Base-by-base conservation (phyloP, 2,797 vertebrate species). In the Anolis apletophallus region DNA sequence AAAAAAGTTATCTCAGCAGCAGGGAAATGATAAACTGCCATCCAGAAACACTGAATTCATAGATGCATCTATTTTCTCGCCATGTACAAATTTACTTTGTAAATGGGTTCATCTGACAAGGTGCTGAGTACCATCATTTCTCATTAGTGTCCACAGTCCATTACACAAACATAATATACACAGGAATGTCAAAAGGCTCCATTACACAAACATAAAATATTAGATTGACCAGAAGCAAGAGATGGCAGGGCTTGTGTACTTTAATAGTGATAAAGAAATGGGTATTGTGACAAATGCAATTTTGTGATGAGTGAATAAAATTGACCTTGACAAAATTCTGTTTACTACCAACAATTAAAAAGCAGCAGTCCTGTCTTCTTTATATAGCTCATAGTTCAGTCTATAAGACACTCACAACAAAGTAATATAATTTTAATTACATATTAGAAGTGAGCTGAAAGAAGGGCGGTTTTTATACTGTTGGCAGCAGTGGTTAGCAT, bases 101-200 rank as follows among this genome's bases (percentile, higher is more conserved):
- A 93, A 87, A 91, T 64, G 34, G 6, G 54, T 10, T 12, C n/a
- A 71, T 7, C 12, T 55, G 55, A 16, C 7, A 3, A 46, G 9
- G 40, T 91, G 83, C 79, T 36, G 84, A 83, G 34, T 23, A 85
- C 14, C 13, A 21, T 87, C 55, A 26, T 50, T 54, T 81, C 64
- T 46, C 80, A 80, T 46, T 1, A 46, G 68, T 82, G 74, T 5
- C 86, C 68, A 87, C 81, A 84, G 68, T 83, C 82, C 75, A 87
- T 87, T 87, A 84, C 76, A 80, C 86, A 79, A 79, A 87, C 81
- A 79, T 73, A 73, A 87, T 83, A 87, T 72, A 84, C 57, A 79
- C 68, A 87, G 69, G 79, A 83, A 83, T 83, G 46, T 79, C 81
- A 57, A 80, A 87, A 83, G 88, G 40, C 54, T 71, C 3, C 17